Evolutionary conservation across 2,113 vertebrate species (phyloP), one percentile per base, ranked within the genome.

Genomic region (Probosciger aterrimus): DNA sequence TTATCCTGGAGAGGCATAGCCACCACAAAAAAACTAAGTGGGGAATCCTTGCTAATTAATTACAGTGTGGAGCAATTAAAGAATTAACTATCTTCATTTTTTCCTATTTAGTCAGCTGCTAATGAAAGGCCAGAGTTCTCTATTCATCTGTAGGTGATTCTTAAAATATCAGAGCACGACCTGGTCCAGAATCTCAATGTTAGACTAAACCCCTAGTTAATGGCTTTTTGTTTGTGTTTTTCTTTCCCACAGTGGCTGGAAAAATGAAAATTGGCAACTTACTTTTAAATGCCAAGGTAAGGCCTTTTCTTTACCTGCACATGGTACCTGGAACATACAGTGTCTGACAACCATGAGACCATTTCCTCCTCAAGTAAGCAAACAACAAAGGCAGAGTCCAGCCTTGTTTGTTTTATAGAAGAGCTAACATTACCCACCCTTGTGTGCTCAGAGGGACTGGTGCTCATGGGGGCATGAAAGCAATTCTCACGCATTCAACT

Each of bases 281-380:
- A 41, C 18, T 46, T 94, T 82, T 50, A 79, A 93, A 35, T n/a
- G n/a, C 28, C 33, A 23, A n/a, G 55, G 20, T n/a, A n/a, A 57
- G 73, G 10, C 4, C 28, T 50, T 82, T 50, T 81, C 62, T 93
- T 82, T 82, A 65, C 10, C 41, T 93, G n/a, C 22, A 43, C 22
- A 33, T 49, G 78, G 62, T 75, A 68, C 16, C 52, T 52, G 16
- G 43, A 63, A 76, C 43, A 57, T 67, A 46, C 27, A n/a, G 33
- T 30, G 33, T 67, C 52, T 88, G 69, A 81, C 25, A 93, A 68
- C 12, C 43, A 60, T 20, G 22, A 83, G 74, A 71, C 12, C 57
- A 76, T 53, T 92, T 96, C 59, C n/a, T 93, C 37, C 84, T 79
- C 74, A 70, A 76, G 57, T 43, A 87, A 83, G 71, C 49, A 93